Percentiles rank a stretch among this genome's conserved stretches.
Conservation (phyloP, 2,888 invertebrate species). For the Caenorhabditis sp. region DNA sequence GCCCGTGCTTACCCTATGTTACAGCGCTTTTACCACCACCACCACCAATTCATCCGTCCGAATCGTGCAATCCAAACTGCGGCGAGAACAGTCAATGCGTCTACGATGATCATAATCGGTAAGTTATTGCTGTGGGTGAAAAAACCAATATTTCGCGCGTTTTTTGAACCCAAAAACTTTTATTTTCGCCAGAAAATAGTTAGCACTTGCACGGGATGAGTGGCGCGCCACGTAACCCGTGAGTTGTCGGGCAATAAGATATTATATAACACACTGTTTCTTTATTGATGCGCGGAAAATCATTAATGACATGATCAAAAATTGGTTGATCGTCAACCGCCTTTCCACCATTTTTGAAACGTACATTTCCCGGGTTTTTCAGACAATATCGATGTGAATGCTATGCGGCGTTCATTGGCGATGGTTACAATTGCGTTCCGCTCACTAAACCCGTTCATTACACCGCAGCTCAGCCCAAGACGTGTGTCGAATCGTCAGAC, state of each 20-base stretch:
- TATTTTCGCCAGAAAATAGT: too few species aligned
- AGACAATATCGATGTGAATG: conserved; percentile 58
- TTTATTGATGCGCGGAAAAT: neutral
- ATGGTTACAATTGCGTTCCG: conserved; percentile 68
- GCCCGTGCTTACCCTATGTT: neutral
- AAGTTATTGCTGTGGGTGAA: too few species aligned
- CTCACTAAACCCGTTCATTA: conserved; percentile 15
- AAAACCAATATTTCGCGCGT: too few species aligned
- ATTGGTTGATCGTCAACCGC: too few species aligned
- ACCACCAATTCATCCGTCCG: conserved; percentile 6
- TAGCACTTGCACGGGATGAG: too few species aligned
- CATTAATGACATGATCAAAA: neutral
- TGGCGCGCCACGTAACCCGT: too few species aligned
- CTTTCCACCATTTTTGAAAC: too few species aligned
- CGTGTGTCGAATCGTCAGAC: conserved; percentile 70
- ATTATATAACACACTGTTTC: neutral
- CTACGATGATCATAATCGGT: conserved; percentile 73
- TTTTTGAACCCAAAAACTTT: too few species aligned
- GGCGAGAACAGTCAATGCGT: conserved; percentile 72
- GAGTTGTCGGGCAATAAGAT: too few species aligned
- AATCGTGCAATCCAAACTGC: conserved; percentile 64
- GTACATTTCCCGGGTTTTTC: too few species aligned
- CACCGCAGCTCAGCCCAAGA: conserved; percentile 34
- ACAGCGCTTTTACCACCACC: conserved; percentile 23
- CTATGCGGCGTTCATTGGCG: conserved; percentile 70